A percentile compares a stretch with the other conserved stretches of the same genome.
Evolutionary conservation across 2,113 vertebrate species (phyloP).

Genomic region (Sitta europaea): DNA sequence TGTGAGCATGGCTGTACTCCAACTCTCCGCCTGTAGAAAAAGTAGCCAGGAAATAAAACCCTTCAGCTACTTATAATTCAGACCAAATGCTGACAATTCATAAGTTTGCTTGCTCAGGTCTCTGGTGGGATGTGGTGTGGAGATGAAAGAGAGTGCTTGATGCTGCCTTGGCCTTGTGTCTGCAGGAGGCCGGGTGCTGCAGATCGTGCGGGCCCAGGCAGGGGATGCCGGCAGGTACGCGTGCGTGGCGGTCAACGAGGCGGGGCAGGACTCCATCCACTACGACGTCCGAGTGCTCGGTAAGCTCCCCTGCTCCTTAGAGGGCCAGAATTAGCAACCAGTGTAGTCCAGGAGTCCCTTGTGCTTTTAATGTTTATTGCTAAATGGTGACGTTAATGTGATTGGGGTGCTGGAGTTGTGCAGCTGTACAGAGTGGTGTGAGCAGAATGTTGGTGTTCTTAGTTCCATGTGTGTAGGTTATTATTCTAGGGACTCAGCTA

Average conservation of each 20-base stretch:
- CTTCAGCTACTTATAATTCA: neutral
- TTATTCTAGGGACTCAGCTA: rapidly evolving
- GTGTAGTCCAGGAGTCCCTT: neutral
- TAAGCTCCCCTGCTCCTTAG: constrained; percentile 68
- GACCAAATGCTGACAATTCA: neutral
- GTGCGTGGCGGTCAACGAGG: constrained; percentile 92
- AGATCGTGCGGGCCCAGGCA: constrained; percentile 81
- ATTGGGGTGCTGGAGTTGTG: neutral
- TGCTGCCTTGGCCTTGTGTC: neutral
- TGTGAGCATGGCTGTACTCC: neutral
- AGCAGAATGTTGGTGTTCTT: neutral
- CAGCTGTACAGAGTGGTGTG: neutral
- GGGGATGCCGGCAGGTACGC: constrained; percentile 87
- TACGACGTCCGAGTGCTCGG: constrained; percentile 87
- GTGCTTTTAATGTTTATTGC: neutral
- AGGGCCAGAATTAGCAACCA: no score
- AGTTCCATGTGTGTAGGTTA: neutral
- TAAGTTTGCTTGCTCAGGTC: neutral
- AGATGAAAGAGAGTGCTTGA: neutral
- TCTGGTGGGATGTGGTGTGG: neutral
- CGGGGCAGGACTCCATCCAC: constrained; percentile 91
- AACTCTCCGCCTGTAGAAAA: neutral
- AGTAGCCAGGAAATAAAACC: neutral
- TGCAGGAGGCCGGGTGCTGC: constrained; percentile 87
- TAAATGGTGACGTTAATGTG: neutral